These are phyloP conservation scores for Drosophila multiciliata DNA, from an alignment of 2,888 invertebrate genomes.

Conservation along the genomic window DNA sequence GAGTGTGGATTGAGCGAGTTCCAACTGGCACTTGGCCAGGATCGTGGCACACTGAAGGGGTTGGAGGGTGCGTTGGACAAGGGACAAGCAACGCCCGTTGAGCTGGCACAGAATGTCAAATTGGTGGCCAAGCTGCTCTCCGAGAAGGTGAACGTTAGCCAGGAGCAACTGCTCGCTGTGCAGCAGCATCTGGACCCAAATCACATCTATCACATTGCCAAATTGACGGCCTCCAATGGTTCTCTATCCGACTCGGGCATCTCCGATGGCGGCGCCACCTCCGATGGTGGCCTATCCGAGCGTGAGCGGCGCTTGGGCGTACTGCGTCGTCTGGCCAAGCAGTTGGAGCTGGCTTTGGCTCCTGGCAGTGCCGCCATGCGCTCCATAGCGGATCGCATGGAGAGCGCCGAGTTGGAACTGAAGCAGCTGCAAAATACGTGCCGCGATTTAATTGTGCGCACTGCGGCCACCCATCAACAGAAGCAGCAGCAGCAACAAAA, in stretches of 20 bases:
- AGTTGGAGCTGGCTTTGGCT: constrained; percentile 88
- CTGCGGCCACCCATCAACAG: constrained; percentile 84
- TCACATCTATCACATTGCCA: constrained; percentile 83
- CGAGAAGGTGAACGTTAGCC: constrained; percentile 84
- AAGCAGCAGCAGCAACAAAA: constrained; percentile 86
- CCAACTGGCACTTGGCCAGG: constrained; percentile 90
- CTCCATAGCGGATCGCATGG: constrained; percentile 88
- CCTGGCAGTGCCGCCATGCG: constrained; percentile 88
- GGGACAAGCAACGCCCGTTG: constrained; percentile 83
- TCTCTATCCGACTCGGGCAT: constrained; percentile 91
- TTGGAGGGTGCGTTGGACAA: constrained; percentile 84
- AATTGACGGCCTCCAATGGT: constrained; percentile 85
- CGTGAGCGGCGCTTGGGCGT: constrained; percentile 89
- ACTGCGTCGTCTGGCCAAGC: constrained; percentile 88
- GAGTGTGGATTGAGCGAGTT: constrained; percentile 91
- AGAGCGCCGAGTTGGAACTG: constrained; percentile 89
- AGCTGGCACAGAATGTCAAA: constrained; percentile 85
- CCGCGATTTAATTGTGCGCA: constrained; percentile 86
- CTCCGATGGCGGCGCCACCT: constrained; percentile 91
- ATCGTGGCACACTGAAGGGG: constrained; percentile 85
- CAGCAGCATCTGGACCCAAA: constrained; percentile 84
- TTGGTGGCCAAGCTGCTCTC: constrained; percentile 85
- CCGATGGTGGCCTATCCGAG: constrained; percentile 88
- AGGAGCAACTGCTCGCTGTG: constrained; percentile 83
- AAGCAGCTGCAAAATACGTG: constrained; percentile 89